Base-by-base conservation (phyloP, 2,113 vertebrate species). In the Tauraco erythrolophus region DNA sequence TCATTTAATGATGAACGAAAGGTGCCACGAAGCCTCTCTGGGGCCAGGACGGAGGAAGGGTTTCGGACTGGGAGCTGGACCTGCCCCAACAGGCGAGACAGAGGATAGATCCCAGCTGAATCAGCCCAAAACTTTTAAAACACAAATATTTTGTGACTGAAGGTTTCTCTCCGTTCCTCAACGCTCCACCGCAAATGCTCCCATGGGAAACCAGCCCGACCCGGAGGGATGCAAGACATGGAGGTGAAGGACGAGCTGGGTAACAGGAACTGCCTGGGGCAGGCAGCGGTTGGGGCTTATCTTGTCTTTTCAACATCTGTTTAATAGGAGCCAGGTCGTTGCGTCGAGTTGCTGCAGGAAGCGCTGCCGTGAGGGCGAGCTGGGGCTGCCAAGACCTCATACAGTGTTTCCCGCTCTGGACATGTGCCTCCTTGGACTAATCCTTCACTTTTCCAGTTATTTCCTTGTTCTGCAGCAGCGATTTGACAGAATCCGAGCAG, bases 321-420 rank as follows among this genome's bases (percentile, higher is more conserved):
- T 41, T 71, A 71, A 48, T 9, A 65, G 64, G 43, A 94, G 15
- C 8, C 28, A 43, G 35, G 39, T 53, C 57, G 21, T 10, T 30
- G n/a, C 2, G 1, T 7, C 41, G 14, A 48, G 56, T 17, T 0
- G 1, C 46, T 41, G 50, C 74, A 84, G 65, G 22, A 54, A 41
- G 30, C 22, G 17, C 25, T 78, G 46, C 28, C 0, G 1, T 23
- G 65, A 93, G 48, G 2, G 0, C 0, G 1, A 79, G 53, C 53
- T 48, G 66, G 48, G 30, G 75, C 75, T 89, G 41, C 48, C 69
- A 69, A 37, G 37, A 41, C 81, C 43, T 58, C 6, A 0, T 16
- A 13, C 1, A 57, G 43, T 4, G 8, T 46, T 80, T 58, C 68
- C 57, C 37, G 28, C 56, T 18, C 57, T 39, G 57, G 64, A 35